Evolutionary conservation across 2,113 vertebrate species (phyloP), one percentile per base, ranked within the genome.

Genomic region (Craseonycteris thonglongyai): DNA sequence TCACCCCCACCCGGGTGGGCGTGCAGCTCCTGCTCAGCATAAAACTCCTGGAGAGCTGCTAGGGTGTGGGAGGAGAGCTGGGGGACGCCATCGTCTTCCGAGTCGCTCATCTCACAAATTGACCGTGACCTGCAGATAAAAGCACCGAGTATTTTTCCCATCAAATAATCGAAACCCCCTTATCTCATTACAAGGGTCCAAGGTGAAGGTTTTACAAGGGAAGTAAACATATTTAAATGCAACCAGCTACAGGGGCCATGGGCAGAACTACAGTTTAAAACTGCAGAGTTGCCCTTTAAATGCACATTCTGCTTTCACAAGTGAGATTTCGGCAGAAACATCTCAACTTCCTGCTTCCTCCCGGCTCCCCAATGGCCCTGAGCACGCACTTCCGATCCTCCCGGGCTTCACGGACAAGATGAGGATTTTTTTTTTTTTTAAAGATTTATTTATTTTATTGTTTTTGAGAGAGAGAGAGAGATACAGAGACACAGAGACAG

Each of bases 11-110:
- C 49, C 16, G 40, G 76, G 56, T 61, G 69, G 2, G 13, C 3
- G 13, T 97, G 96, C 16, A 97, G 95, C 91, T 98, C 96, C 89
- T 98, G 98, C 91, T 99, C 99, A 8, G 96, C 91, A 95, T 99
- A 99, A 96, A 99, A 99, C 93, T 99, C 99, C 96, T 99, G 99
- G 96, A 99, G 98, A 12, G 99, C 99, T 10, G 99, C 99, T 93
- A 99, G 95, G 0, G 99, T 93, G 33, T 98, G 98, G 30, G 98
- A 98, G 4, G 99, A 99, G 94, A 99, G 99, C 90, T 98, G 98
- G 5, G 99, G 99, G 28, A 96, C 65, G 12, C 99, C 99, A 0
- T 99, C 99, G 4, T 99, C 98, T n/a, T 98, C 98, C 0, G 68
- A 91, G 97, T 98, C 98, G 45, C 97, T 98, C 99, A 99, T 99